A percentile compares a stretch with the other conserved stretches of the same genome.
Evolutionary conservation across 2,888 invertebrate genomes (phyloP).

Genomic region (Xestia rhomboidea): DNA sequence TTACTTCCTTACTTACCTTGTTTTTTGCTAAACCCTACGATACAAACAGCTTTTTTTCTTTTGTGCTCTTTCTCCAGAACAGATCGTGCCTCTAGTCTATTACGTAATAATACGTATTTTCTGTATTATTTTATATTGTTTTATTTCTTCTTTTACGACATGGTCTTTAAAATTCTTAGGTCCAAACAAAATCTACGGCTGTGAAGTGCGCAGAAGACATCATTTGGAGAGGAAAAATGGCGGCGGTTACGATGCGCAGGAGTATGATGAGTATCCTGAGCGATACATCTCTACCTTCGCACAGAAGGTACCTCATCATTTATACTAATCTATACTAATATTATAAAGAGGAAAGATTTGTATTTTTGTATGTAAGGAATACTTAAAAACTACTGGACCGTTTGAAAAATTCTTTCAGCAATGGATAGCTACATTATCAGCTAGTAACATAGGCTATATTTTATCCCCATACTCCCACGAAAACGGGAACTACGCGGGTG

Average conservation of each 20-base stretch:
- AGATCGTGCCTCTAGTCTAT: not conserved
- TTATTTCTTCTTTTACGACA: not conserved
- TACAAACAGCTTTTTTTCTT: not conserved
- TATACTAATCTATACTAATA: too few species aligned
- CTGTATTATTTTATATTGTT: too few species aligned
- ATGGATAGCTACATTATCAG: too few species aligned
- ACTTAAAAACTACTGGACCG: too few species aligned
- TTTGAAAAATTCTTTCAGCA: too few species aligned
- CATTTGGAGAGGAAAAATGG: slow-evolving; percentile 98
- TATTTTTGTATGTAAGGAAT: too few species aligned
- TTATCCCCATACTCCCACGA: too few species aligned
- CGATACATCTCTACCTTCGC: slow-evolving; percentile 98
- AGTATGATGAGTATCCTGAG: slow-evolving; percentile 97
- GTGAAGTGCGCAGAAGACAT: slow-evolving; percentile 98
- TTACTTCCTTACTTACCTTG: too few species aligned
- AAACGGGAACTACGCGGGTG: too few species aligned
- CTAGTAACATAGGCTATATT: too few species aligned
- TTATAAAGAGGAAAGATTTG: too few species aligned
- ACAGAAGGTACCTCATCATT: slow-evolving; percentile 92
- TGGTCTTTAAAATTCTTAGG: slow-evolving; percentile 86
- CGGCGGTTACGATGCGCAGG: slow-evolving; percentile 96
- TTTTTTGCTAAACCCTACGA: too few species aligned
- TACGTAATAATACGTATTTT: not conserved
- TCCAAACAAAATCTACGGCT: slow-evolving; percentile 98
- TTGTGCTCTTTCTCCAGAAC: not conserved